Conservation (phyloP, 2,113 vertebrate species). For the Lichenostomus cassidix region DNA sequence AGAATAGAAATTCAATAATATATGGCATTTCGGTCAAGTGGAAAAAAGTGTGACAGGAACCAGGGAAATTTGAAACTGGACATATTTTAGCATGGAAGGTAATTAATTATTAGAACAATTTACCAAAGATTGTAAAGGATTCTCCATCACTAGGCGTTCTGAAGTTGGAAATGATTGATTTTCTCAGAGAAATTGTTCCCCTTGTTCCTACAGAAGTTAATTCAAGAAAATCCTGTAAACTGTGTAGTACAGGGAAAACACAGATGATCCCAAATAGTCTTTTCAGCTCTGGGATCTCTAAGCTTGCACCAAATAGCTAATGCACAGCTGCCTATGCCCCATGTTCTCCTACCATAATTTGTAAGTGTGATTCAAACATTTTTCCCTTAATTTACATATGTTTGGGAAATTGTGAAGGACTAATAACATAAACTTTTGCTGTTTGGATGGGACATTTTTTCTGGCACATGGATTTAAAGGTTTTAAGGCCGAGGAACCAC, state of each 20-base stretch:
- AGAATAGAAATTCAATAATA: neutral
- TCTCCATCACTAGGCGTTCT: neutral
- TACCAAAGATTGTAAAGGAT: neutral
- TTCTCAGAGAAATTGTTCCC: neutral
- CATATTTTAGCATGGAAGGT: neutral
- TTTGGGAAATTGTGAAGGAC: neutral
- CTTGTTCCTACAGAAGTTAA: neutral
- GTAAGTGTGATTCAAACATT: neutral
- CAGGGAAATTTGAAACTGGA: conserved; percentile 26
- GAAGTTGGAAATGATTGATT: neutral
- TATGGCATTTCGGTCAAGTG: neutral
- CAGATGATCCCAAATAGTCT: neutral
- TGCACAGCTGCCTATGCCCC: neutral
- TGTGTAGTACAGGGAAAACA: neutral
- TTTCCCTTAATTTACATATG: neutral
- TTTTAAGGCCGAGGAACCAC: neutral
- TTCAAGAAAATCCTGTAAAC: neutral
- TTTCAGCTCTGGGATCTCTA: neutral
- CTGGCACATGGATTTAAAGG: neutral
- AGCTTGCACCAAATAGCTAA: neutral
- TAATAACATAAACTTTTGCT: neutral
- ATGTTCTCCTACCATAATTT: neutral
- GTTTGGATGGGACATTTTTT: neutral
- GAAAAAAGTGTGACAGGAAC: neutral
- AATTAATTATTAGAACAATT: conserved; percentile 40